Base-by-base conservation (phyloP, 53 echinoderm and acorn worm species). In the Crossaster papposus region DNA sequence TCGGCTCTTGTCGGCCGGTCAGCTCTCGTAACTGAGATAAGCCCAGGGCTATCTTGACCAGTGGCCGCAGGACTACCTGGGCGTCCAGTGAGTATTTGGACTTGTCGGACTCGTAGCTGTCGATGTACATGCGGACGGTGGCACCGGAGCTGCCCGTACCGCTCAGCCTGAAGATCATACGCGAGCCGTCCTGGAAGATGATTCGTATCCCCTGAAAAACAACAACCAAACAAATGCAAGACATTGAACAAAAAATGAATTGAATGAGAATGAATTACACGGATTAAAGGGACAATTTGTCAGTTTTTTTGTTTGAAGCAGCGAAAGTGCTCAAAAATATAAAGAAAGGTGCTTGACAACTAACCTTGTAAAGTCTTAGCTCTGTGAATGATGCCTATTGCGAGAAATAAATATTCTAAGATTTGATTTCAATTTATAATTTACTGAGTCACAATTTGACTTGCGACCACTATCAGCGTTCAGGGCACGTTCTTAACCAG, bases 131-230 rank as follows among this genome's bases (percentile, higher is more conserved):
- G 28, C 97, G 91, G 2, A 97, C 54, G 26, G 95, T 94, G 44
- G 94, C 94, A 33, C 97, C 97, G 22, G 84, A 78, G 90, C 97
- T 97, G 50, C 97, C 95, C 9, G 97, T 97, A 13, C 97, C 97
- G 73, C 97, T 97, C 29, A 97, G 83, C 33, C 97, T 65, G 89
- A 95, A 97, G 26, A 97, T 94, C 3, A 94, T 86, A 2, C 97
- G 92, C 12, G 97, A 97, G 15, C 97, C 97, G 53, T 97, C 97
- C 32, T 94, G 85, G 64, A 95, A 95, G 55, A 95, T 94, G 31
- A 97, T 86, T 22, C 97, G 94, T 54, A 97, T 79, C 31, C 97
- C 97, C 97, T 97, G 79, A 4, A 28, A 18, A n/a, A n/a, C n/a
- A n/a, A 1, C 44, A 44, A 44, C 44, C 44, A 44, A 44, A 44